A percentile compares a stretch with the other conserved stretches of the same genome.
phyloP scores from a whole-genome alignment of 1,140 invertebrate genomes.

The Chironomus tepperi region DNA sequence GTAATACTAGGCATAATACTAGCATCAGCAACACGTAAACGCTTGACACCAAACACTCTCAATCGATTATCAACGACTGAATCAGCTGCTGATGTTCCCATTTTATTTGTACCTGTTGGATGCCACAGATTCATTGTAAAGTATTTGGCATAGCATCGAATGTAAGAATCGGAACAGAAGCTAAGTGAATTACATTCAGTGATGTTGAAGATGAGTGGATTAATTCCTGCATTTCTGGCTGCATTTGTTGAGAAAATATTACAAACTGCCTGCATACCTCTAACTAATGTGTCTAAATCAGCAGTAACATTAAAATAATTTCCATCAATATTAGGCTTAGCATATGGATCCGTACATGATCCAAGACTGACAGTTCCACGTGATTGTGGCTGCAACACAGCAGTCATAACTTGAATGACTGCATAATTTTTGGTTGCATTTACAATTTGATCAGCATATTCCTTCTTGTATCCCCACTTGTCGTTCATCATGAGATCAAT shows the following conservation, averaged over 20 bases:
- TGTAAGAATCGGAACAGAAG: neutral
- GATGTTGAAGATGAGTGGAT: neutral
- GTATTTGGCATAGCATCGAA: neutral
- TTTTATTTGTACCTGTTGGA: slow-evolving; percentile 75
- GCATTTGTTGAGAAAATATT: neutral
- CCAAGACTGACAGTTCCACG: slow-evolving; percentile 43
- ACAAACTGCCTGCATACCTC: neutral
- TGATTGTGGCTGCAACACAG: slow-evolving; percentile 40
- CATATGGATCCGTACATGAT: slow-evolving; percentile 46
- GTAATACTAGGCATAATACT: slow-evolving; percentile 65
- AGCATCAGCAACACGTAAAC: slow-evolving; percentile 63
- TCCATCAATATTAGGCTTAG: slow-evolving; percentile 58
- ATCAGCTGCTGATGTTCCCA: slow-evolving; percentile 64
- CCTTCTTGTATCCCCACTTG: slow-evolving; percentile 33
- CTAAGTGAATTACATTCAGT: neutral
- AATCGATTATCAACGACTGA: slow-evolving; percentile 66
- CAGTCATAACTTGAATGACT: slow-evolving; percentile 33
- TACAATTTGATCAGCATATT: slow-evolving; percentile 33
- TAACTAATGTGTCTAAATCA: slow-evolving; percentile 40
- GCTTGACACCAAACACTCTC: slow-evolving; percentile 56
- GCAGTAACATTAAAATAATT: slow-evolving; percentile 50
- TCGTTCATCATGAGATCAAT: slow-evolving; percentile 16
- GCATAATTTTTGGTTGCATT: slow-evolving; percentile 32
- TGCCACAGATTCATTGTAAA: slow-evolving; percentile 40
- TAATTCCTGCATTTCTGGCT: neutral